These are phyloP conservation scores for Argyrosomus japonicus DNA, from an alignment of 2,113 vertebrate genomes.

Conservation along the genomic window DNA sequence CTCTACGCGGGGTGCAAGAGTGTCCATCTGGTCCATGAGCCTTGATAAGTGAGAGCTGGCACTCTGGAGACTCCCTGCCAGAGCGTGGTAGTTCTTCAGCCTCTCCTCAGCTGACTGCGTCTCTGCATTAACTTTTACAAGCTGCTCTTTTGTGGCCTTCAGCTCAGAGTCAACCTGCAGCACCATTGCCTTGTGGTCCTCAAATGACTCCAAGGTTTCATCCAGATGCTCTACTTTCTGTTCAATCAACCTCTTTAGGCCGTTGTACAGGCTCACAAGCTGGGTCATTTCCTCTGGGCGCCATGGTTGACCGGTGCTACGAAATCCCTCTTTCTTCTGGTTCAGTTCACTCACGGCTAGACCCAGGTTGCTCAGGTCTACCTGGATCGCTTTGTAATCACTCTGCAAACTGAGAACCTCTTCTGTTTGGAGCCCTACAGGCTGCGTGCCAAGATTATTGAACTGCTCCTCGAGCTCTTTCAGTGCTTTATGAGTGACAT, in stretches of 20 bases:
- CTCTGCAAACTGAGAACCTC: slow-evolving; percentile 87
- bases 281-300: slow-evolving; percentile 90
- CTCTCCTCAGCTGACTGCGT: slow-evolving; percentile 93
- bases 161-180: slow-evolving; percentile 87
- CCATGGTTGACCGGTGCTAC: slow-evolving; percentile 94
- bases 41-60: slow-evolving; percentile 87
- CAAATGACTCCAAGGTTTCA: slow-evolving; percentile 88
- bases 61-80: slow-evolving; percentile 92
- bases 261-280: slow-evolving; percentile 86
- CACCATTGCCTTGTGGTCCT: slow-evolving; percentile 89
- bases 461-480: slow-evolving; percentile 92
- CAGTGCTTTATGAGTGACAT: slow-evolving; percentile 82
- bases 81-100: slow-evolving; percentile 91
- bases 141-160: slow-evolving; percentile 85
- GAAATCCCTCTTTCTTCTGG: slow-evolving; percentile 94
- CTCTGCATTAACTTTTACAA: slow-evolving; percentile 90
- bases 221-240: slow-evolving; percentile 88
- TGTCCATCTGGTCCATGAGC: slow-evolving; percentile 90
- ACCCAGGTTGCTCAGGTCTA: slow-evolving; percentile 84
- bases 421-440: slow-evolving; percentile 80
- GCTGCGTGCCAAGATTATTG: slow-evolving; percentile 83
- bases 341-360: slow-evolving; percentile 91
- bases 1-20: slow-evolving; percentile 88
- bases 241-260: slow-evolving; percentile 88
- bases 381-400: slow-evolving; percentile 85